Base-by-base conservation (phyloP, 2,888 invertebrate species). In the Deilephila porcellus region DNA sequence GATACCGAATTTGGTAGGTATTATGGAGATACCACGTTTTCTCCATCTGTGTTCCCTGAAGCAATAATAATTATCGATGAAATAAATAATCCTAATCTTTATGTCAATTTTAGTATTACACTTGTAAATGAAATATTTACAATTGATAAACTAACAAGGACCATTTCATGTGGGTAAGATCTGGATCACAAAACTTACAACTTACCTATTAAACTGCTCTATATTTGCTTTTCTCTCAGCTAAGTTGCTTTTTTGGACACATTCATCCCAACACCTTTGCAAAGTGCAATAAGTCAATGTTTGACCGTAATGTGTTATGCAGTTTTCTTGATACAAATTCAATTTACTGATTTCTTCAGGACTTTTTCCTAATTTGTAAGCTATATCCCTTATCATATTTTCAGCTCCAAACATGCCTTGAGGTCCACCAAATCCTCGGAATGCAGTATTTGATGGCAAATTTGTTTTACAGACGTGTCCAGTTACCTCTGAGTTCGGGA, bases 401-500 rank as follows among this genome's bases (percentile, higher is more conserved):
- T 99, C 99, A 0, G 96, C 97, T 1, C 97, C 96, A 85, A 97
- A 97, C 98, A 98, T 98, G 45, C 97, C 98, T 86, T 98, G 98
- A 0, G 98, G 98, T 0, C 97, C 98, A 7, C 98, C 98, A 84
- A 98, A 98, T 2, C 98, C 98, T 82, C 99, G 95, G 85, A 99
- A 99, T 0, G 99, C 99, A 0, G 99, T 99, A 86, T 98, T 98
- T 0, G 98, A 98, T 0, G 98, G 97, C 71, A 98, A 89, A 93
- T 99, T 98, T 0, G 99, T 99, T 90, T 96, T 97, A 85, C 99
- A 99, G 17, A 96, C 93, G 83, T 96, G 96, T 0, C 97, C 97
- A 17, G 93, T 95, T 0, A 97, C 96, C 78, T 96, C 95, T 0
- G 96, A 95, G 79, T 97, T 96, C 0, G 97, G 97, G 77, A 98